phyloP scores from a whole-genome alignment of 2,797 vertebrate genomes.

The Betta splendens region DNA sequence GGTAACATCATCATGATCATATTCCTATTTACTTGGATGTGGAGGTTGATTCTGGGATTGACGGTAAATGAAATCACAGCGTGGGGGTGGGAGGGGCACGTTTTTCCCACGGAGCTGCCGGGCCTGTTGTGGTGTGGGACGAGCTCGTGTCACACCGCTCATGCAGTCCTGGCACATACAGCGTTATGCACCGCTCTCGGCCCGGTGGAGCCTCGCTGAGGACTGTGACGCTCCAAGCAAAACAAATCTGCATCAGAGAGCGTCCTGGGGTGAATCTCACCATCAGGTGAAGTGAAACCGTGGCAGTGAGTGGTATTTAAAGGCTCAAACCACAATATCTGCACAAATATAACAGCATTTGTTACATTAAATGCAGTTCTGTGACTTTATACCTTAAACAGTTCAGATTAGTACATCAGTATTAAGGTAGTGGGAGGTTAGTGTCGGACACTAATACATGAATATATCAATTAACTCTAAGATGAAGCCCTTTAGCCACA shows the following conservation, averaged over 20 bases:
- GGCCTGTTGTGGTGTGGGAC: conserved; percentile 45
- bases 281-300: too few relatives aligned
- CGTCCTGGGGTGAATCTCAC: conserved; percentile 37
- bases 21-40: conserved; percentile 16
- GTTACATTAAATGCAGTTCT: too few relatives aligned
- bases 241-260: conserved; percentile 47
- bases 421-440: too few relatives aligned
- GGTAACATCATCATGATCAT: too few relatives aligned
- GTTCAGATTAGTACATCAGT: too few relatives aligned
- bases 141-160: conserved; percentile 63
- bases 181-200: conserved; percentile 8
- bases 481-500: too few relatives aligned
- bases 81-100: conserved; percentile 19
- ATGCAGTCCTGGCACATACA: conserved; percentile 31
- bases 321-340: neutral
- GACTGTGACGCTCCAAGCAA: conserved; percentile 34
- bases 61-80: conserved; percentile 17
- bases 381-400: too few relatives aligned
- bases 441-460: too few relatives aligned
- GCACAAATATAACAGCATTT: too few relatives aligned
- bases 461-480: too few relatives aligned
- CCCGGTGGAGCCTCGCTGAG: conserved; percentile 43
- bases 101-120: conserved; percentile 21
- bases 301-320: too few relatives aligned
- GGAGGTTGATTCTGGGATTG: conserved; percentile 1